These are phyloP conservation scores for Pandemis corylana DNA, from an alignment of 2,888 invertebrate genomes.

Conservation along the genomic window DNA sequence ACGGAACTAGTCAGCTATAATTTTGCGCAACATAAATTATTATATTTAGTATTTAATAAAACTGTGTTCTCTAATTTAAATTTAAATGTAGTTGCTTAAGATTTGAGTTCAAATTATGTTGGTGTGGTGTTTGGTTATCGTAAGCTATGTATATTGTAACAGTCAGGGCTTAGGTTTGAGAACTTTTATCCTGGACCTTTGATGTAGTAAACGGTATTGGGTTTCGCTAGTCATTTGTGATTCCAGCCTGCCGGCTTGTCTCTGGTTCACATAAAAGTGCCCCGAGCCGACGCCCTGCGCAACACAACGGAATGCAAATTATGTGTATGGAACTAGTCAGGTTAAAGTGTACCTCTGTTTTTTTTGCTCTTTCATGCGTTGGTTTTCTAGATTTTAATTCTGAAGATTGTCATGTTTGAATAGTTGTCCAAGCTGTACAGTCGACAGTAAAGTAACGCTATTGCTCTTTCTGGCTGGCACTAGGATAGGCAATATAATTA, in stretches of 20 bases:
- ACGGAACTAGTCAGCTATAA: constrained; percentile 85
- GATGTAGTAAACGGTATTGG: neutral
- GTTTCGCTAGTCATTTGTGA: constrained; percentile 4
- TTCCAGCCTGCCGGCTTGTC: neutral
- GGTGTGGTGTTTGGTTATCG: constrained; percentile 82
- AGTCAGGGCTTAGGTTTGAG: constrained; percentile 20
- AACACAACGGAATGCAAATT: constrained; percentile 64
- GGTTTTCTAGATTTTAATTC: constrained; percentile 42
- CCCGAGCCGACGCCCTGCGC: constrained; percentile 2
- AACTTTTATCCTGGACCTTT: constrained; percentile 2
- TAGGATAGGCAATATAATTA: constrained; percentile 28
- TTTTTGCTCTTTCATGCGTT: constrained; percentile 30
- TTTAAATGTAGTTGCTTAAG: constrained; percentile 68
- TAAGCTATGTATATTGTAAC: constrained; percentile 55
- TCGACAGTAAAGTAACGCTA: constrained; percentile 18
- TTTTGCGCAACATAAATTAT: constrained; percentile 82
- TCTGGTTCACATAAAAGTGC: constrained; percentile 14
- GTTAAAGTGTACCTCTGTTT: constrained; percentile 69
- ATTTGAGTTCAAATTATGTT: constrained; percentile 81
- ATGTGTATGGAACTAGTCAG: constrained; percentile 82
- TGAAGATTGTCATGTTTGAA: constrained; percentile 16
- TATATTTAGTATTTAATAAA: constrained; percentile 74
- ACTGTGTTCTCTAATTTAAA: constrained; percentile 83
- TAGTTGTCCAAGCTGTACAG: constrained; percentile 26
- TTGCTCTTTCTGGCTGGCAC: constrained; percentile 32